Base-by-base conservation (phyloP, 2,888 invertebrate species). In the Philopedon plagiatum region DNA sequence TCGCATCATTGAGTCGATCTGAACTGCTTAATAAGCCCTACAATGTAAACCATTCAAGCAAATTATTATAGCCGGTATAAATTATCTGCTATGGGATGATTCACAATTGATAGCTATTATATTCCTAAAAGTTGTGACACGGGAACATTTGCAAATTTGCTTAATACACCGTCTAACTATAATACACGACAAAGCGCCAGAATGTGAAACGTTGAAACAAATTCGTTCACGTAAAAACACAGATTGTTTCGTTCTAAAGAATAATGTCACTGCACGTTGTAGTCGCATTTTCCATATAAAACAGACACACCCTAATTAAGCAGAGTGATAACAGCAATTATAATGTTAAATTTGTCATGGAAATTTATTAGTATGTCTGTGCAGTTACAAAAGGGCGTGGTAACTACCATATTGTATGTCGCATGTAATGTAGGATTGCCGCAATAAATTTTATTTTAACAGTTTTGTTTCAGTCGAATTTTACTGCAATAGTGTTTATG, bases 301-400 rank as follows among this genome's bases (percentile, higher is more conserved):
- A 79, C 76, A 77, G 79, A 80, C 81, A 80, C 81, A 77, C 82
- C 81, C 79, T 80, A 81, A 82, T 82, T 82, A 82, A 80, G 77
- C 78, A 74, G 77, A 80, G 79, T 82, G 81, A 81, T 82, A 83
- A 81, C 80, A 78, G 80, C 80, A 81, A 83, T 83, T 83, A 83
- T 81, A 81, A 80, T 81, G 78, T 81, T 78, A 80, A 83, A 82
- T 80, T 81, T 77, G 81, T 78, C 80, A 63, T 72, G 80, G 78
- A 78, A 78, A 79, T 79, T 79, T 80, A 78, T 73, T 75, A 75
- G 76, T 77, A 73, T 70, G 72, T 69, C 68, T 41, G 74, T 74
- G 75, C 72, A 76, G 76, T 77, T 71, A 75, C 76, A 73, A 72
- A 63, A 76, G 77, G 78, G 79, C 74, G 79, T 76, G 79, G 78